These are phyloP conservation scores for Drosophila pachea DNA, from an alignment of 1,140 invertebrate species.

Conservation along the genomic window DNA sequence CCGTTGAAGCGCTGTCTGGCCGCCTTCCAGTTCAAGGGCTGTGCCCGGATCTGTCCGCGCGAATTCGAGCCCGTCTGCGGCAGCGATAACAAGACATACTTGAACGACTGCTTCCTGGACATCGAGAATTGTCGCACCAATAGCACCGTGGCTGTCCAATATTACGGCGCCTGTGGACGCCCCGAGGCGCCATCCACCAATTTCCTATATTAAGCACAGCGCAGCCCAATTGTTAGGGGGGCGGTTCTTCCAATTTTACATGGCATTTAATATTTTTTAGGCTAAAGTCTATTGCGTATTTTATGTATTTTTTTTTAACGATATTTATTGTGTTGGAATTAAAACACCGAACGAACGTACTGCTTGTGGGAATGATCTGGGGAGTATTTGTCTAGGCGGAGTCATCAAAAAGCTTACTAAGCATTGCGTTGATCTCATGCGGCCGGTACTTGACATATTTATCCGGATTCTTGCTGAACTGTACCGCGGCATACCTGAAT, in stretches of 20 bases:
- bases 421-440: conserved; percentile 87
- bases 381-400: conserved; percentile 55
- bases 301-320: conserved; percentile 62
- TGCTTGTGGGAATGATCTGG: conserved; percentile 40
- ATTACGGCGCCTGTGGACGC: conserved; percentile 77
- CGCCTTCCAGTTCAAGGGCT: conserved; percentile 90
- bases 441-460: conserved; percentile 97
- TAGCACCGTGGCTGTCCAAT: conserved; percentile 67
- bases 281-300: conserved; percentile 55
- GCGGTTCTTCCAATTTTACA: conserved; percentile 42
- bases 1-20: conserved; percentile 90
- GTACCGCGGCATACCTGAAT: conserved; percentile 84
- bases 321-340: conserved; percentile 76
- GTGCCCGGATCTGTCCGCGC: conserved; percentile 89
- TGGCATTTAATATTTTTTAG: conserved; percentile 75
- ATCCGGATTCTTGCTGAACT: conserved; percentile 95
- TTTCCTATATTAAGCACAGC: conserved; percentile 64
- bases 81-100: conserved; percentile 92
- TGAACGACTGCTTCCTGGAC: conserved; percentile 94
- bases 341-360: conserved; percentile 63
- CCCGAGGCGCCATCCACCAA: conserved; percentile 76
- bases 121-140: conserved; percentile 92
- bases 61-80: conserved; percentile 94
- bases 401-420: conserved; percentile 93
- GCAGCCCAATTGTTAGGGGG: too few relatives aligned